A percentile compares a stretch with the other conserved stretches of the same genome.
phyloP scores from a whole-genome alignment of 2,797 vertebrate species.

The Oreonectes daqikongensis region DNA sequence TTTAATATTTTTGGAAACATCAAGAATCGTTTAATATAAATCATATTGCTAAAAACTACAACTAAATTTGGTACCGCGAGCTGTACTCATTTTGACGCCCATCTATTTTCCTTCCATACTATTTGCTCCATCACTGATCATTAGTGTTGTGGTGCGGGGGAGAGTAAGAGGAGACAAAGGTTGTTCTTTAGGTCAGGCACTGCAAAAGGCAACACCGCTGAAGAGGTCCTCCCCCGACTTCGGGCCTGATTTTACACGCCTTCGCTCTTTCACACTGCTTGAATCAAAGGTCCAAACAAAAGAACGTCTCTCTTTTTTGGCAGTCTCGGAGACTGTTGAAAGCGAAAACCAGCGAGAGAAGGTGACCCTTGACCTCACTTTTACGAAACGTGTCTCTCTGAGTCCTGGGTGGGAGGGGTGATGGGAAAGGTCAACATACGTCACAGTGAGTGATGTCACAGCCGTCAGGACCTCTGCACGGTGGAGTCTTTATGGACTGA shows the following conservation, averaged over 20 bases:
- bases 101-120: constrained; percentile 65
- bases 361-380: constrained; percentile 75
- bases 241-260: constrained; percentile 82
- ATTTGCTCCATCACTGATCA: constrained; percentile 67
- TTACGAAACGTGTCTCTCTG: constrained; percentile 62
- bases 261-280: constrained; percentile 79
- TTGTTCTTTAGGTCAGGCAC: constrained; percentile 68
- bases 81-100: not conserved
- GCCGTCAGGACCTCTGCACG: constrained; percentile 54
- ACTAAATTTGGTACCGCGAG: no score
- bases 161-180: constrained; percentile 69
- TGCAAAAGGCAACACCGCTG: constrained; percentile 68
- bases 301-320: constrained; percentile 65
- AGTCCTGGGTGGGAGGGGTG: constrained; percentile 65
- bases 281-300: constrained; percentile 75
- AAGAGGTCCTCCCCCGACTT: constrained; percentile 76
- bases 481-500: constrained; percentile 4
- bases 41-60: no score
- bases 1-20: not conserved
- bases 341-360: constrained; percentile 72
- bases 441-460: constrained; percentile 70
- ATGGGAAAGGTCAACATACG: constrained; percentile 72
- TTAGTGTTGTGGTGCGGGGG: constrained; percentile 70
- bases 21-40: not conserved
- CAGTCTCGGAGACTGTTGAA: constrained; percentile 64